A percentile compares a stretch with the other conserved stretches of the same genome.
Conservation (phyloP, 2,113 vertebrate genomes). For the Thalassoma bifasciatum region DNA sequence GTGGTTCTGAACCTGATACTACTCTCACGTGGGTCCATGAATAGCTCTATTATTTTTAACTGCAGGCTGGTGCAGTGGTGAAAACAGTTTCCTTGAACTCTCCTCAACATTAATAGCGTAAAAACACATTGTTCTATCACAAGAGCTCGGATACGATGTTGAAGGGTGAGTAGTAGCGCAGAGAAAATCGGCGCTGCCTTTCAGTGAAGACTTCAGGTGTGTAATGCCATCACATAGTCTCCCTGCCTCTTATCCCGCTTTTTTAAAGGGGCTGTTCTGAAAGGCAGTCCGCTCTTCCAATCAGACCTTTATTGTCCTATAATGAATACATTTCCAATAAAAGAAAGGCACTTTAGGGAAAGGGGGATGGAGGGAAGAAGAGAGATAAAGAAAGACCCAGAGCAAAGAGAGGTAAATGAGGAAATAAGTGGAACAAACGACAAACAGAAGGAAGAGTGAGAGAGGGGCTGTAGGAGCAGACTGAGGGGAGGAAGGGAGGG, state of each 20-base stretch:
- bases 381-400: conserved; percentile 29
- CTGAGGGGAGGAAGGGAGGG: not conserved
- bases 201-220: conserved; percentile 64
- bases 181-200: conserved; percentile 37
- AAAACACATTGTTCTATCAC: conserved; percentile 62
- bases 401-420: conserved; percentile 43
- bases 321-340: conserved; percentile 71
- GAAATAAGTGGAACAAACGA: conserved; percentile 37
- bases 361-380: not conserved
- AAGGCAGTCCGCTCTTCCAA: conserved; percentile 51
- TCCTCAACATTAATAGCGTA: conserved; percentile 26
- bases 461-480: conserved; percentile 15
- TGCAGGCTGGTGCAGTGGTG: conserved; percentile 14
- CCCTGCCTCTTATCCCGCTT: conserved; percentile 18
- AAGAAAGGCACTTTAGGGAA: conserved; percentile 39
- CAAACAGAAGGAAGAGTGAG: conserved; percentile 25
- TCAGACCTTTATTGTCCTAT: conserved; percentile 63
- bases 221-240: conserved; percentile 41
- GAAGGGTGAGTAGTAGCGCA: conserved; percentile 22
- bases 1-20: conserved; percentile 27
- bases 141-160: conserved; percentile 14
- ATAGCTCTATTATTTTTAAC: conserved; percentile 19
- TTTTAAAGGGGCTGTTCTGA: conserved; percentile 25
- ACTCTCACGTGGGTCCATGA: conserved; percentile 22
- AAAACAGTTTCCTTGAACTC: conserved; percentile 41